Conservation (phyloP, 2,888 invertebrate species). For the Homarus gammarus region DNA sequence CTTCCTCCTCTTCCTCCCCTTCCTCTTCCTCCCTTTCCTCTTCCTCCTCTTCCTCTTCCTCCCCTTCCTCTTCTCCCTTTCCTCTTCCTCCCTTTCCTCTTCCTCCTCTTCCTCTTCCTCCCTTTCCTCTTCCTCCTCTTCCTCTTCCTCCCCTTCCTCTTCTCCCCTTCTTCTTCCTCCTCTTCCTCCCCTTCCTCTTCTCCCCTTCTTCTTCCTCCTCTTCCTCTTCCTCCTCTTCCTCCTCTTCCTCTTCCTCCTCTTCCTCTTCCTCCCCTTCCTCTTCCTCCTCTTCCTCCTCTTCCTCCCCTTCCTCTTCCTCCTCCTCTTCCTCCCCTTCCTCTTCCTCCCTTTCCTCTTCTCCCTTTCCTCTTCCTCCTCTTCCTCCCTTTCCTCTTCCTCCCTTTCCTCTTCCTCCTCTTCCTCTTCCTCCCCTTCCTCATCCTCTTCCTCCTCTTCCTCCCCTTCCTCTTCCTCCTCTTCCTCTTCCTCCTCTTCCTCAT, state of each 20-base stretch:
- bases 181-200: background rate
- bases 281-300: background rate
- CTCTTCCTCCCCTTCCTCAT: background rate
- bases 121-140: background rate
- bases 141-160: background rate
- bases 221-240: background rate
- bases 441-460: background rate
- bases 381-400: background rate
- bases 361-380: background rate
- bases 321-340: no score
- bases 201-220: background rate
- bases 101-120: background rate
- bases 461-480: background rate
- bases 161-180: background rate
- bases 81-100: background rate
- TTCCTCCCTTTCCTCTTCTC: background rate
- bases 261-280: background rate
- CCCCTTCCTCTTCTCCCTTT: background rate
- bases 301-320: background rate
- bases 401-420: background rate
- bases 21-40: constrained; percentile 20
- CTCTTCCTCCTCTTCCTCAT: background rate
- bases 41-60: background rate
- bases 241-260: background rate
- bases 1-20: constrained; percentile 4